A percentile compares a stretch with the other conserved stretches of the same genome.
Conservation (phyloP, 2,888 invertebrate species). For the Lumbricus terrestris region DNA sequence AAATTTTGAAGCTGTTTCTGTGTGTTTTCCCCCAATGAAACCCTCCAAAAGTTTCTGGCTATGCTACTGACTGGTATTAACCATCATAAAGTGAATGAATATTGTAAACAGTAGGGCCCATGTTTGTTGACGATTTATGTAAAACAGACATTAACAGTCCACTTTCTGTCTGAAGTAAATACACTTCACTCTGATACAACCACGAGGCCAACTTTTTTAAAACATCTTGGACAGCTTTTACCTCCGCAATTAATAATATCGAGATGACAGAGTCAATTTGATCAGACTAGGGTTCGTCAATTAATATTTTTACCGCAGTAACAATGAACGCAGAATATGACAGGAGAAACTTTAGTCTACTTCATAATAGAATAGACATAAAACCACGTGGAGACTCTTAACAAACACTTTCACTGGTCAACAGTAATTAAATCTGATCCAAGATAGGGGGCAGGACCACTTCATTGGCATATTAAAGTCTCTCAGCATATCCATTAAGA, state of each 20-base stretch:
- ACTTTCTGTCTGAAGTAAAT: neutral
- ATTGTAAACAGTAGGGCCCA: neutral
- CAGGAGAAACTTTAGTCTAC: neutral
- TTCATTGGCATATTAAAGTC: neutral
- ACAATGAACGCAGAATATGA: neutral
- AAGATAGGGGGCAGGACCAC: neutral
- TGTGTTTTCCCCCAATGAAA: no score
- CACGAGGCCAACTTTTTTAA: neutral
- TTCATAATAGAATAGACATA: neutral
- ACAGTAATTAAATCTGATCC: neutral
- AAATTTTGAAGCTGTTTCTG: no score
- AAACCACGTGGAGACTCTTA: neutral
- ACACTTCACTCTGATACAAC: neutral
- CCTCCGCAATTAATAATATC: neutral
- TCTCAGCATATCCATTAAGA: no score
- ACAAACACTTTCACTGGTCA: neutral
- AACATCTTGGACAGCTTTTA: neutral
- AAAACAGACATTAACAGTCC: neutral
- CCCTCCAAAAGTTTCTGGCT: no score
- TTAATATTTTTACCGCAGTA: neutral
- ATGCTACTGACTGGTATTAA: no score
- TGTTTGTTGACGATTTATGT: neutral
- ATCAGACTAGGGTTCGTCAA: neutral
- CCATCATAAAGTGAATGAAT: neutral
- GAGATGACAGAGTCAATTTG: neutral